These are phyloP conservation scores for Osmerus mordax DNA, from an alignment of 2,113 vertebrate genomes.

Conservation along the genomic window DNA sequence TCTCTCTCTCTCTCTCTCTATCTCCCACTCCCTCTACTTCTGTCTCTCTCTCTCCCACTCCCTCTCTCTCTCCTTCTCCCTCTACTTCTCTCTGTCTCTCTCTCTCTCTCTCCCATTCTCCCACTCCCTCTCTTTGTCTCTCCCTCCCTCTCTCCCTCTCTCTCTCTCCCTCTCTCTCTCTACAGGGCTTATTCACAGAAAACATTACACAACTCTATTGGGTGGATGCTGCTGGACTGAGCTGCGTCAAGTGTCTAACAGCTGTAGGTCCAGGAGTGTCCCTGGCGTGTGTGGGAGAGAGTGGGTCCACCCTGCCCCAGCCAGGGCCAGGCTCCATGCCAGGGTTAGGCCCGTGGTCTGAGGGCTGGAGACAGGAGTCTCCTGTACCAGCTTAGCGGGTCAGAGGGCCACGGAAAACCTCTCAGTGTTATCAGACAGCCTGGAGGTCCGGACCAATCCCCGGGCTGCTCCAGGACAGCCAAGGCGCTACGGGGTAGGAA, in stretches of 20 bases:
- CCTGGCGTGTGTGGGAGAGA: slow-evolving; percentile 28
- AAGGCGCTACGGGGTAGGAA: slow-evolving; percentile 22
- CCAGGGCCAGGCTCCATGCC: slow-evolving; percentile 17
- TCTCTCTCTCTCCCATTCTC: too few species aligned
- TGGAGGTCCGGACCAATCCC: not conserved
- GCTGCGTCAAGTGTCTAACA: too few species aligned
- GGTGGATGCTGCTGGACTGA: too few species aligned
- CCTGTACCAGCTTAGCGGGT: slow-evolving; percentile 28
- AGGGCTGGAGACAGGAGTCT: slow-evolving; percentile 45
- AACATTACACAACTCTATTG: too few species aligned
- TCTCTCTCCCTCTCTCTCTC: not conserved
- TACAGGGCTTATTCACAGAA: not conserved
- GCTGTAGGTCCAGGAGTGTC: not conserved
- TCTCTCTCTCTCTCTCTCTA: too few species aligned
- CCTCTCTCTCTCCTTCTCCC: not conserved
- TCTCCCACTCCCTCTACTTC: not conserved
- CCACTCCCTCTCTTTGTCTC: too few species aligned
- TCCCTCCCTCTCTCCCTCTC: not conserved
- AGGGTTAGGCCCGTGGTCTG: too few species aligned
- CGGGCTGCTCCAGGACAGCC: slow-evolving; percentile 17
- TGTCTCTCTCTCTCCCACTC: not conserved
- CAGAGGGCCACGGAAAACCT: slow-evolving; percentile 6
- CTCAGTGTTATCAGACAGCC: slow-evolving; percentile 6
- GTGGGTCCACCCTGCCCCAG: slow-evolving; percentile 25
- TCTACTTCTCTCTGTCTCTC: too few species aligned